A percentile compares a stretch with the other conserved stretches of the same genome.
These are phyloP conservation scores for Urosaurus nigricauda DNA, from an alignment of 2,797 vertebrate genomes.

Conservation along the genomic window DNA sequence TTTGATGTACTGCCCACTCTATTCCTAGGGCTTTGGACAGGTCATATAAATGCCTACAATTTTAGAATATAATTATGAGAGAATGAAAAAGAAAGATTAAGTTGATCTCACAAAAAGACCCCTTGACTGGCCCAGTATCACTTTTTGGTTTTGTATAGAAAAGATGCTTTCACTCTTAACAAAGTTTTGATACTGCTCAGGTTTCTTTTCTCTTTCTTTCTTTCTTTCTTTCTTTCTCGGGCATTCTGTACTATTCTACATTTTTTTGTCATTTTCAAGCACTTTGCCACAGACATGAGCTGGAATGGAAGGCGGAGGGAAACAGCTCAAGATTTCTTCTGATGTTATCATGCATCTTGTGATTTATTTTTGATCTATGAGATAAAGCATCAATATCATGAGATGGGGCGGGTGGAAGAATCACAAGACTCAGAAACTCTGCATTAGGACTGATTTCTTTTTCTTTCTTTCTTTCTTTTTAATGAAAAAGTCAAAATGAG, in stretches of 20 bases:
- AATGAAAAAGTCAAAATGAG: neutral
- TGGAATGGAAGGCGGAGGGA: neutral
- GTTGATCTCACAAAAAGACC: too few species aligned
- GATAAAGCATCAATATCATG: constrained; percentile 25
- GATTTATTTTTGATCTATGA: constrained; percentile 6
- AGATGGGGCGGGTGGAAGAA: neutral
- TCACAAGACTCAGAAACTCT: constrained; percentile 21
- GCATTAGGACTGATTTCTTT: neutral
- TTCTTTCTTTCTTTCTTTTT: neutral
- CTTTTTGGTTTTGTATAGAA: too few species aligned
- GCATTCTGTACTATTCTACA: neutral
- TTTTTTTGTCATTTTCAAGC: neutral
- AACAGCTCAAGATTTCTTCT: constrained; percentile 26
- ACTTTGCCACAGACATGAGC: neutral
- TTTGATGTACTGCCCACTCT: neutral
- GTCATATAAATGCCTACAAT: neutral
- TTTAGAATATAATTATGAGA: neutral
- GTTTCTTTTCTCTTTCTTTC: neutral
- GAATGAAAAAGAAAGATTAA: neutral
- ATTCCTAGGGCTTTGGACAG: neutral
- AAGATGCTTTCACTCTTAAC: neutral
- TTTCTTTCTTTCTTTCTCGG: too few species aligned
- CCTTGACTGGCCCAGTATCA: neutral
- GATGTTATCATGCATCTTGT: constrained; percentile 31
- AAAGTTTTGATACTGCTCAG: neutral